Percentiles rank a stretch among this genome's conserved stretches.
Conservation (phyloP, 2,888 invertebrate species). For the Machimus rusticus region DNA sequence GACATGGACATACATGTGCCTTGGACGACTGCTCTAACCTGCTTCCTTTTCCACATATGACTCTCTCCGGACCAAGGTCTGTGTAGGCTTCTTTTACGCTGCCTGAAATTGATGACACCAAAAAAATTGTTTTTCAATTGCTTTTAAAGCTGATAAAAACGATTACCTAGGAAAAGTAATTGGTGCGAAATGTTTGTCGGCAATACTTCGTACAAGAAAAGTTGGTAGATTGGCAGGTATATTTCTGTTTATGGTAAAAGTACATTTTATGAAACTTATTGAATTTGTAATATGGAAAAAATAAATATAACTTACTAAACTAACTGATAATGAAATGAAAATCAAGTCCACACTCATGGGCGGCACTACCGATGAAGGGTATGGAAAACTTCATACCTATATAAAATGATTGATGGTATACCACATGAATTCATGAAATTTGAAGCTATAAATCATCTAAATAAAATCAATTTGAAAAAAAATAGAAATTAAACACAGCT, state of each 20-base stretch:
- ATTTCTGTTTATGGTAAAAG: background rate
- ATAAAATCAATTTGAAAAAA: too few species aligned
- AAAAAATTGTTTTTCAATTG: constrained; percentile 4
- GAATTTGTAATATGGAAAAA: too few species aligned
- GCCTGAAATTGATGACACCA: background rate
- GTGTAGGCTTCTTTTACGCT: background rate
- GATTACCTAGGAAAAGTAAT: background rate
- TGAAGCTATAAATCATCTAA: too few species aligned
- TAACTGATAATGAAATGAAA: too few species aligned
- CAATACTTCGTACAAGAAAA: background rate
- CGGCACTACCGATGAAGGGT: too few species aligned
- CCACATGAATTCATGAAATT: too few species aligned
- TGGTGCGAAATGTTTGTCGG: background rate
- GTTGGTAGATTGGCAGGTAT: background rate
- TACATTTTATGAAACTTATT: background rate
- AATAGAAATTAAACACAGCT: too few species aligned
- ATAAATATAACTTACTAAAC: too few species aligned
- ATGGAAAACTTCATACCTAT: too few species aligned
- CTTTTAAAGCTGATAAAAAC: background rate
- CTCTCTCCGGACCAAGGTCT: background rate
- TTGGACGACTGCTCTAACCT: background rate
- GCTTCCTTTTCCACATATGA: background rate
- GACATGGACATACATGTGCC: background rate
- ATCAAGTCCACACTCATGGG: too few species aligned
- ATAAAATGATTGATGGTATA: too few species aligned